phyloP scores from a whole-genome alignment of 2,888 invertebrate genomes.

The Ophion slaviceki region DNA sequence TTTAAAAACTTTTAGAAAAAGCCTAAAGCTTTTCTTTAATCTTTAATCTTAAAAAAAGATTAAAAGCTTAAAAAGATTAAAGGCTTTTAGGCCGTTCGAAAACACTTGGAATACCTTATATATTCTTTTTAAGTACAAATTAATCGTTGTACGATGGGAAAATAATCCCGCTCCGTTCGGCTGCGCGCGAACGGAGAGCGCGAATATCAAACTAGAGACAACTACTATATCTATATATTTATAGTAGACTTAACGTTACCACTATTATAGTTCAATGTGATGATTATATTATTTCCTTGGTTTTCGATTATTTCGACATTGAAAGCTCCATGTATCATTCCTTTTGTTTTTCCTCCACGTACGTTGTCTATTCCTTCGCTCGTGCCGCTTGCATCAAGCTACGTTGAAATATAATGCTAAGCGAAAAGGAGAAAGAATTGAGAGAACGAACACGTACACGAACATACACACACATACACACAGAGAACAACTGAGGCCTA shows the following conservation, averaged over 20 bases:
- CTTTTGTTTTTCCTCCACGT: slow-evolving; percentile 60
- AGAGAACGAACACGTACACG: not conserved
- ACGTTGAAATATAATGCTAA: slow-evolving; percentile 69
- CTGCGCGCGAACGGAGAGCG: slow-evolving; percentile 32
- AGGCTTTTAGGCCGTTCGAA: no score
- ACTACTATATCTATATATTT: slow-evolving; percentile 59
- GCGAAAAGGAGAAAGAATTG: slow-evolving; percentile 49
- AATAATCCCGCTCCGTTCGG: slow-evolving; percentile 26
- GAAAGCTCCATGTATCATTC: slow-evolving; percentile 65
- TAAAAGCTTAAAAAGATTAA: no score
- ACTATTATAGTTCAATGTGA: slow-evolving; percentile 66
- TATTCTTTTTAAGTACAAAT: slow-evolving; percentile 73
- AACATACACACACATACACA: not conserved
- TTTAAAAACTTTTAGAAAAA: no score
- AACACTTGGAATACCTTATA: not conserved
- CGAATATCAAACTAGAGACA: slow-evolving; percentile 70
- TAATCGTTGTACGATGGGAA: slow-evolving; percentile 56
- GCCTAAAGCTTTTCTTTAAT: no score
- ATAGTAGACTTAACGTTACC: slow-evolving; percentile 54
- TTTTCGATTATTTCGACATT: slow-evolving; percentile 30
- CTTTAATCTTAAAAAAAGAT: no score
- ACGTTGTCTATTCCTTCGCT: slow-evolving; percentile 62
- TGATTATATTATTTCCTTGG: slow-evolving; percentile 30
- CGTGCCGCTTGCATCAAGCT: slow-evolving; percentile 76
- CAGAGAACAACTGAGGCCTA: slow-evolving; percentile 68